These are phyloP conservation scores for Oryzias melastigma DNA, from an alignment of 2,113 vertebrate species.

Conservation along the genomic window DNA sequence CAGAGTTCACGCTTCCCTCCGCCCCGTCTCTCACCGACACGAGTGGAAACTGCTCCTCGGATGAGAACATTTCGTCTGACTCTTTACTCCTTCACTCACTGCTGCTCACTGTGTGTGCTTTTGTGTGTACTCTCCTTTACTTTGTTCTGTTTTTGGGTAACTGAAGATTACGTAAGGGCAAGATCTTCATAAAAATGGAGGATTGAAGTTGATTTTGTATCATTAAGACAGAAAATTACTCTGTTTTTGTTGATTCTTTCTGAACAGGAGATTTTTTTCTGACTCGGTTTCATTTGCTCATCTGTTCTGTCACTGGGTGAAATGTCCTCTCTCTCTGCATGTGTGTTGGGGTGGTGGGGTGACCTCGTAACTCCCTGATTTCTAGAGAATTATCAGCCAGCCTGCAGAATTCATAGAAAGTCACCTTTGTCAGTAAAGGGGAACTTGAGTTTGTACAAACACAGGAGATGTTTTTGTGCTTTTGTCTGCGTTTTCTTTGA, in stretches of 20 bases:
- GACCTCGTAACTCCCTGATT: background rate
- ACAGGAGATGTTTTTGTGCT: background rate
- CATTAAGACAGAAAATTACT: too few species aligned
- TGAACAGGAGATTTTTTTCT: too few species aligned
- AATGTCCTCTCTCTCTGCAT: background rate
- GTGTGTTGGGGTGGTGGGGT: background rate
- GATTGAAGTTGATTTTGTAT: too few species aligned
- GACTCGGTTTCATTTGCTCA: background rate
- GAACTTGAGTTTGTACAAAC: background rate
- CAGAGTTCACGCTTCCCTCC: background rate
- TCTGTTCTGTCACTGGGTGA: background rate
- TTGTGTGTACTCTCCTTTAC: background rate
- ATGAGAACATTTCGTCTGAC: conserved; percentile 1
- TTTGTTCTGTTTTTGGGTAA: background rate
- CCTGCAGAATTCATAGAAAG: background rate
- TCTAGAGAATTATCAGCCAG: conserved; percentile 5
- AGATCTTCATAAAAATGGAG: too few species aligned
- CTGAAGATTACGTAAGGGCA: too few species aligned
- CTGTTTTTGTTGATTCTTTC: too few species aligned
- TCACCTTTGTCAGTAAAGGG: background rate
- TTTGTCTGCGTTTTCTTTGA: background rate
- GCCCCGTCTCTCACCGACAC: background rate
- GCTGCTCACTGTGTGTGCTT: background rate
- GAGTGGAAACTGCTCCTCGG: conserved; percentile 2
- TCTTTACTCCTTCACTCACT: background rate